phyloP scores from a whole-genome alignment of 2,113 vertebrate genomes.

The Daphoenositta chrysoptera region DNA sequence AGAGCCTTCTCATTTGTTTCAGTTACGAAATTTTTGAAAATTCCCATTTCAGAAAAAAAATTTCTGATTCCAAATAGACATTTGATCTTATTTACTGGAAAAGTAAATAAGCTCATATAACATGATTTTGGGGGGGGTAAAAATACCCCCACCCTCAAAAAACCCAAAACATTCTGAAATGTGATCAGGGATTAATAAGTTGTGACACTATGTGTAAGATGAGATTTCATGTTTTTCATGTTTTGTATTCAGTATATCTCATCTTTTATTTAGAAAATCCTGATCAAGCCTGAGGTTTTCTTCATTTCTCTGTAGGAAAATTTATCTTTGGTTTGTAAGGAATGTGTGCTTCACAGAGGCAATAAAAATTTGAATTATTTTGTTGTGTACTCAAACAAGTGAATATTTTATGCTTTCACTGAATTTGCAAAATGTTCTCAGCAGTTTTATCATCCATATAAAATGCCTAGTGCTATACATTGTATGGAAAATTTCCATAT shows the following conservation, averaged over 20 bases:
- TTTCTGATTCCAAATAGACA: background rate
- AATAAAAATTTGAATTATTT: constrained; percentile 8
- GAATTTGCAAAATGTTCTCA: background rate
- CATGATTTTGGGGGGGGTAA: background rate
- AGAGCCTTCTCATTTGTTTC: background rate
- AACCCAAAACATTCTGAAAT: background rate
- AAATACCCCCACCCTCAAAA: fast-evolving
- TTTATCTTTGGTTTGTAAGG: background rate
- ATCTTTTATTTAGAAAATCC: background rate
- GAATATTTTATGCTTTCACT: background rate
- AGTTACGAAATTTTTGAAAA: background rate
- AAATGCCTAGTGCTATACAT: background rate
- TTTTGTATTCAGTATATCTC: background rate
- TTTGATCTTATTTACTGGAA: background rate
- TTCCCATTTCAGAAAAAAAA: background rate
- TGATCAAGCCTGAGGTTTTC: background rate
- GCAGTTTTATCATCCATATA: background rate
- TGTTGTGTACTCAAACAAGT: background rate
- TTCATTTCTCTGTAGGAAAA: background rate
- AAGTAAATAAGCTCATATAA: background rate
- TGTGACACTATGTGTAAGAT: background rate
- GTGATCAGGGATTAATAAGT: background rate
- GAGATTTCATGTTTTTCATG: background rate
- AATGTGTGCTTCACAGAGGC: background rate
- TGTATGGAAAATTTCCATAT: background rate